Evolutionary conservation across 1,140 invertebrate genomes (phyloP).

Genomic region (Aphaenogaster ashmeadi): DNA sequence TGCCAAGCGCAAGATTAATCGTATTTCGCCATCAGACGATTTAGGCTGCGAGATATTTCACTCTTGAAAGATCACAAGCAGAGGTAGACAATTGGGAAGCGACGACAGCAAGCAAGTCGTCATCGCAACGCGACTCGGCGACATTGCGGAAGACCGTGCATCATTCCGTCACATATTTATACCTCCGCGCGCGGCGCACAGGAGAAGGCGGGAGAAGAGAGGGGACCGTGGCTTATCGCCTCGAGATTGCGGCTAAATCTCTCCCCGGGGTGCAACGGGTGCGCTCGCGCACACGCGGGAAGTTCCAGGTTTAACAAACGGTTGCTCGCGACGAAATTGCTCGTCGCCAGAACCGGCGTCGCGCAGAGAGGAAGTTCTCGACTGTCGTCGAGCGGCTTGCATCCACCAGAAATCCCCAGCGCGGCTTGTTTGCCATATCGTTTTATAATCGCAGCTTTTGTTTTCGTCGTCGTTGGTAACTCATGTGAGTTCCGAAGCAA

Average conservation of each 20-base stretch:
- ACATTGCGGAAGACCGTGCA: constrained; percentile 45
- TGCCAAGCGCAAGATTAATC: constrained; percentile 28
- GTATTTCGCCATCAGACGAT: not conserved
- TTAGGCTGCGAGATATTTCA: constrained; percentile 22
- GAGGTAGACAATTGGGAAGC: constrained; percentile 29
- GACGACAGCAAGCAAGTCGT: constrained; percentile 30
- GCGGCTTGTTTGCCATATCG: constrained; percentile 53
- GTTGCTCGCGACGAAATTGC: constrained; percentile 59
- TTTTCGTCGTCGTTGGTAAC: constrained; percentile 39
- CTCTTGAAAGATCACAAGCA: not conserved
- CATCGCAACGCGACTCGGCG: constrained; percentile 30
- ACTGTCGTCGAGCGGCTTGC: constrained; percentile 48
- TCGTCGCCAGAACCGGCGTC: constrained; percentile 49
- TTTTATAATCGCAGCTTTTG: constrained; percentile 73
- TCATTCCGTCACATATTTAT: constrained; percentile 64
- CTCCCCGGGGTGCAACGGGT: constrained; percentile 22
- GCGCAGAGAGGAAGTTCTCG: constrained; percentile 38
- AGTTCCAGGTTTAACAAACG: constrained; percentile 61
- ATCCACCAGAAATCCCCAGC: constrained; percentile 15
- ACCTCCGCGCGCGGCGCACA: not conserved
- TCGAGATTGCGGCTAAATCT: constrained; percentile 67
- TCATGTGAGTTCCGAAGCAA: not conserved
- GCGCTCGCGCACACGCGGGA: constrained; percentile 2
- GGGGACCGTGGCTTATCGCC: constrained; percentile 55
- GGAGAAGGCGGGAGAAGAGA: not conserved